Base-by-base conservation (phyloP, 2,113 vertebrate genomes). In the Tretioscincus oriximinensis region DNA sequence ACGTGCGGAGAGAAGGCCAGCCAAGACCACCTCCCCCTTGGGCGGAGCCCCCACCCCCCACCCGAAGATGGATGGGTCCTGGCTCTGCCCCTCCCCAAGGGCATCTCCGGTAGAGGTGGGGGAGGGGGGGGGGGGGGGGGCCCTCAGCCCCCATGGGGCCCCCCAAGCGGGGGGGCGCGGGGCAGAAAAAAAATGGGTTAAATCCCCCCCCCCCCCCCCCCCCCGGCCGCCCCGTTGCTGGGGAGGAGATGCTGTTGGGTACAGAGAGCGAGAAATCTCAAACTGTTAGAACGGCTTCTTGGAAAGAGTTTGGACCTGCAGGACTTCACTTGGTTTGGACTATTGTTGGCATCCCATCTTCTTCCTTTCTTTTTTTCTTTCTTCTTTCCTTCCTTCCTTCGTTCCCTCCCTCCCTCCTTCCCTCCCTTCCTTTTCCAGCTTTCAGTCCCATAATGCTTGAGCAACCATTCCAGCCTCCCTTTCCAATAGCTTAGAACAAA, bases 31-130 rank as follows among this genome's bases (percentile, higher is more conserved):
- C 73, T 81, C 65, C 0, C 84, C 24, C 14, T 58, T 41, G 35
- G 54, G 54, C 54, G 4, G 87, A 77, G n/a, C n/a, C n/a, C n/a
- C n/a, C 47, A 84, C 86, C 86, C 81, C 91, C 65, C 88, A 26
- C 81, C 91, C 65, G 88, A 26, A 0, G 24, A 67, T 65, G 87
- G 87, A 68, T 75, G 87, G 93, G 88, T 73, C 84, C 76, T 91
- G 86, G 82, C 91, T 74, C 76, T 81, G 58, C 72, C 66, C 76
- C 11, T 60, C 61, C 45, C 65, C 1, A 49, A 29, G 68, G 51
- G 1, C 63, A 4, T 82, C 80, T 35, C 28, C 87, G 77, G 31
- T 70, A 22, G 21, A 7, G 81, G 31, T 72, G 5, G 2, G 7
- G 41, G 66, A 12, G 35, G 22, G 4, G 78, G 0, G 71, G 16